phyloP scores from a whole-genome alignment of 2,888 invertebrate species.

The Scaptomyza parva region DNA sequence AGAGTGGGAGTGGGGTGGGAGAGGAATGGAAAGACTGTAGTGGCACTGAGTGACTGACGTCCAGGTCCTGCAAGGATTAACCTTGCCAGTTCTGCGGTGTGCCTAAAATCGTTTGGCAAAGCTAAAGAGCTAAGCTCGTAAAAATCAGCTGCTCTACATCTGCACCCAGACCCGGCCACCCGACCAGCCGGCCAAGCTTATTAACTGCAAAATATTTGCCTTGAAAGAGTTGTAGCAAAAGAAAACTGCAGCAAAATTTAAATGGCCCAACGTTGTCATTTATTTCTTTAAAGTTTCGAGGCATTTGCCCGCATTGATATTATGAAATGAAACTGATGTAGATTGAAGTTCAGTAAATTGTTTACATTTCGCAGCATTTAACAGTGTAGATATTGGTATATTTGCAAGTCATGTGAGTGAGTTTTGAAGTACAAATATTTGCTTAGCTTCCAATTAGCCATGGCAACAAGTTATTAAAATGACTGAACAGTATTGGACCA shows the following conservation, averaged over 20 bases:
- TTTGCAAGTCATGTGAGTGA: constrained; percentile 9
- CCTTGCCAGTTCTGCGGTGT: constrained; percentile 50
- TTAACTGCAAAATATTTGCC: constrained; percentile 34
- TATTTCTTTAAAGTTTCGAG: too few species aligned
- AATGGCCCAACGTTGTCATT: neutral
- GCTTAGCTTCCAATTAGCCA: constrained; percentile 50
- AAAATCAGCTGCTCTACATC: constrained; percentile 48
- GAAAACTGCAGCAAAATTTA: neutral
- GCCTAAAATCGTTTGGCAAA: constrained; percentile 46
- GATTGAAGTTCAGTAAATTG: neutral
- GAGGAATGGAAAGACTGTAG: neutral
- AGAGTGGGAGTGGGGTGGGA: neutral
- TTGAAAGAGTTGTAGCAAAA: neutral
- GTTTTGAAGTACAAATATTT: constrained; percentile 58
- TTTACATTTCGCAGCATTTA: constrained; percentile 28
- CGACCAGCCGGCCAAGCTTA: constrained; percentile 46
- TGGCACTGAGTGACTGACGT: constrained; percentile 20
- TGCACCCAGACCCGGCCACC: constrained; percentile 8
- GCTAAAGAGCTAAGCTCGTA: constrained; percentile 54
- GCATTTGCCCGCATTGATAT: too few species aligned
- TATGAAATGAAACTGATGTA: neutral
- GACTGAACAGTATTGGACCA: constrained; percentile 6
- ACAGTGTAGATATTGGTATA: constrained; percentile 15
- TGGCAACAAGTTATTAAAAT: constrained; percentile 51
- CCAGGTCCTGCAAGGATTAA: constrained; percentile 40